Evolutionary conservation across 1,140 invertebrate species (phyloP).

Genomic region (Parapsyche elsis): DNA sequence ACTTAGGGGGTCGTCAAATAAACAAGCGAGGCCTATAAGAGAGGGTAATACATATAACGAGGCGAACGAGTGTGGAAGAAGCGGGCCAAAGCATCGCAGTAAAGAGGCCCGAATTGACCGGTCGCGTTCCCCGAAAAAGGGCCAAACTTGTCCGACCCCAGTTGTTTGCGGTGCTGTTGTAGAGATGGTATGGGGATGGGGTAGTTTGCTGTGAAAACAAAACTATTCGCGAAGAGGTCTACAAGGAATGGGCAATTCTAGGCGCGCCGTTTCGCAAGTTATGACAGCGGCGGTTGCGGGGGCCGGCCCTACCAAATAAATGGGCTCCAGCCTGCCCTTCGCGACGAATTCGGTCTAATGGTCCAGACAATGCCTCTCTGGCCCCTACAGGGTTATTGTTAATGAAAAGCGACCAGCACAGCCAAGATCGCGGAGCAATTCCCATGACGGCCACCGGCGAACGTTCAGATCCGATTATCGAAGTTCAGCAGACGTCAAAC

Average conservation of each 20-base stretch:
- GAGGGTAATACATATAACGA: too few species aligned
- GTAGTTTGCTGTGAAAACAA: background rate
- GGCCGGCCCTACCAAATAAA: background rate
- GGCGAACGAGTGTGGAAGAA: too few species aligned
- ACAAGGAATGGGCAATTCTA: background rate
- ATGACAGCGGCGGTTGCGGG: background rate
- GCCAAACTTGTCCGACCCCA: too few species aligned
- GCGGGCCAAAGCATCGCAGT: too few species aligned
- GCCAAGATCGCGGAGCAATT: background rate
- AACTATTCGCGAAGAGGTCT: background rate
- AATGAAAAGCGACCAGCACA: background rate
- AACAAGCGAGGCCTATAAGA: too few species aligned
- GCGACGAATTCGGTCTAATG: background rate
- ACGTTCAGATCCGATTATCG: slow-evolving; percentile 13
- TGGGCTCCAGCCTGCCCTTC: background rate
- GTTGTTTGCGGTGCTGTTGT: background rate
- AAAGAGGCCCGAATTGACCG: too few species aligned
- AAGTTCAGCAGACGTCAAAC: slow-evolving; percentile 14
- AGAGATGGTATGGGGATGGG: background rate
- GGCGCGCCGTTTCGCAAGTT: background rate
- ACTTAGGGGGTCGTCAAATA: too few species aligned
- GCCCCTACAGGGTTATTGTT: background rate
- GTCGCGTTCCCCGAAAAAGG: too few species aligned
- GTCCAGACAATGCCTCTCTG: background rate
- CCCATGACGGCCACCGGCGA: background rate